These are phyloP conservation scores for Perca fluviatilis DNA, from an alignment of 2,113 vertebrate genomes.

Conservation along the genomic window DNA sequence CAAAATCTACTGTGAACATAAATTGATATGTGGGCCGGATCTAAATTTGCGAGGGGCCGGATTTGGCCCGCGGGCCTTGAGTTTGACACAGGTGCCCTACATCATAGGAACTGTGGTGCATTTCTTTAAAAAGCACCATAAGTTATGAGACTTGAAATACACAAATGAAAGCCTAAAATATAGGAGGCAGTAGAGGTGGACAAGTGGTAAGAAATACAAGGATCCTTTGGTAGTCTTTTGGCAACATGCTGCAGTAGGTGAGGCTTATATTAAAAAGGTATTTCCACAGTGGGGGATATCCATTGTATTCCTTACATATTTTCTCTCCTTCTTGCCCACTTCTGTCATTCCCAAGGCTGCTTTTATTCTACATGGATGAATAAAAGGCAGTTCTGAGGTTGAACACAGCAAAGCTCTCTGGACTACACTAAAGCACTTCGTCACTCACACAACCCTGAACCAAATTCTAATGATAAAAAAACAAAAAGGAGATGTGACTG, in stretches of 20 bases:
- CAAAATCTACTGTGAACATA: no score
- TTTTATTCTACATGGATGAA: slow-evolving; percentile 75
- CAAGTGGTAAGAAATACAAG: slow-evolving; percentile 3
- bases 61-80: no score
- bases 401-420: slow-evolving; percentile 59
- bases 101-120: not conserved
- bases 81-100: no score
- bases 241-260: slow-evolving; percentile 31
- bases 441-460: slow-evolving; percentile 24
- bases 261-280: slow-evolving; percentile 50
- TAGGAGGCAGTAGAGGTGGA: not conserved
- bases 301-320: slow-evolving; percentile 26
- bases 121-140: not conserved
- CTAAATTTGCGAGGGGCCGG: no score
- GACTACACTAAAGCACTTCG: slow-evolving; percentile 29
- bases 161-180: slow-evolving; percentile 20
- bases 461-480: not conserved
- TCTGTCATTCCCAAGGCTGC: slow-evolving; percentile 59
- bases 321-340: slow-evolving; percentile 40
- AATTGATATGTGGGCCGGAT: no score
- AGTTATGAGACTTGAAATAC: not conserved
- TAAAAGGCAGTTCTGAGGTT: slow-evolving; percentile 48
- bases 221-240: slow-evolving; percentile 24
- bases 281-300: slow-evolving; percentile 44
- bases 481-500: not conserved